Base-by-base conservation (phyloP, 2,888 invertebrate genomes). In the Rapana venosa region DNA sequence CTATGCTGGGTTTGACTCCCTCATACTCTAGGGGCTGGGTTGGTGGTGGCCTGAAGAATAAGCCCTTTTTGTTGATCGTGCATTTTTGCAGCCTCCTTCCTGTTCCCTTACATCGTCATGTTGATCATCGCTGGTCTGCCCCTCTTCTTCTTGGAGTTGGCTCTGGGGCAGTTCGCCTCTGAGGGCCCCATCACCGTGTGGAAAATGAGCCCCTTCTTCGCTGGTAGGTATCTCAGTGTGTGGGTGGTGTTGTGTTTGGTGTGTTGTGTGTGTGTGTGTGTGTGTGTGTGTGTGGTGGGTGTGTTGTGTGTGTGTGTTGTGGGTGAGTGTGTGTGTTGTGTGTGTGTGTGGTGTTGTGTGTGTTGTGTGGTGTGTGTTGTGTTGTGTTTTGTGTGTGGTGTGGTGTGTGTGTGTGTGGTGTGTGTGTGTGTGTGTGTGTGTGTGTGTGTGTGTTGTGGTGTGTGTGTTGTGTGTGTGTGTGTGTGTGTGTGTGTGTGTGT, bases 131-230 rank as follows among this genome's bases (percentile, higher is more conserved):
- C 93, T 66, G 95, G 95, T 1, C 91, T 95, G 35, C 95, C 95
- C 0, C 90, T 95, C 30, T 94, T 95, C 92, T 95, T 94, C 92
- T 92, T 95, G 84, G 95, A 95, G 90, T 90, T 95, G 91, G 93
- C 94, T 36, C 92, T 95, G 56, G 95, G 95, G 22, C 95, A 95
- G 92, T 95, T 95, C 87, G 92, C 95, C 0, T 95, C 95, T 0
- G 93, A 95, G 36, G 95, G 95, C 36, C 94, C 95, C 1, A 93
- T 95, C 87, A 95, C 95, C 1, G 93, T 94, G 36, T 95, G 95
- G 95, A 93, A 94, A 87, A 93, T 94, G 88, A 94, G 92, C 88
- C 95, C 95, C 35, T 36, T 94, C 32, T 94, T 94, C 88, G 92
- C 93, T 83, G 94, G 94, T 94, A 91, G 89, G 92, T 90, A 13